phyloP scores from a whole-genome alignment of 2,113 vertebrate species.

The Plestiodon gilberti region DNA sequence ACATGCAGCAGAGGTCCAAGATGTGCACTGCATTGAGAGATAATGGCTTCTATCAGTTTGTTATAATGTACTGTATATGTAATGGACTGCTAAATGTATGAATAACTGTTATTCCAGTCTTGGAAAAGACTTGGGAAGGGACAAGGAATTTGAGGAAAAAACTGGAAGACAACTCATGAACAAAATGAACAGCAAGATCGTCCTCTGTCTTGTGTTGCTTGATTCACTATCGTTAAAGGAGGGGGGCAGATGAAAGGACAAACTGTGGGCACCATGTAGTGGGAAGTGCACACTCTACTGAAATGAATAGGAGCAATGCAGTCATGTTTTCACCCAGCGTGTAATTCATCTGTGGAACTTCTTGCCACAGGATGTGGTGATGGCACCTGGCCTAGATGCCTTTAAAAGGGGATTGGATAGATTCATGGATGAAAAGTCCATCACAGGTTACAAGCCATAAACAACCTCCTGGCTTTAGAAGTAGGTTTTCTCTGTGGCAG shows the following conservation, averaged over 20 bases:
- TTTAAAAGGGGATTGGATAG: too few relatives aligned
- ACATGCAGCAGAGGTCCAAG: neutral
- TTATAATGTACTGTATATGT: neutral
- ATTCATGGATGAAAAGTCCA: too few relatives aligned
- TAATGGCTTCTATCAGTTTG: neutral
- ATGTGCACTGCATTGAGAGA: neutral
- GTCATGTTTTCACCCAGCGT: too few relatives aligned
- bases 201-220: neutral
- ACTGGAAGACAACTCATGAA: neutral
- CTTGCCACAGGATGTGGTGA: too few relatives aligned
- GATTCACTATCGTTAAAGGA: neutral
- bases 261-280: neutral
- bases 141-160: neutral
- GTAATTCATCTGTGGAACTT: too few relatives aligned
- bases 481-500: too few relatives aligned
- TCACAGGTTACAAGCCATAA: too few relatives aligned
- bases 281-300: neutral
- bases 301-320: neutral
- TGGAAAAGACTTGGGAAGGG: neutral
- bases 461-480: too few relatives aligned
- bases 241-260: neutral
- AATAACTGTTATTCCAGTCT: neutral
- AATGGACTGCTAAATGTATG: neutral
- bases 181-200: neutral
- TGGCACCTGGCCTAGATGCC: too few relatives aligned